These are phyloP conservation scores for Galeruca laticollis DNA, from an alignment of 2,888 invertebrate genomes.

Conservation along the genomic window DNA sequence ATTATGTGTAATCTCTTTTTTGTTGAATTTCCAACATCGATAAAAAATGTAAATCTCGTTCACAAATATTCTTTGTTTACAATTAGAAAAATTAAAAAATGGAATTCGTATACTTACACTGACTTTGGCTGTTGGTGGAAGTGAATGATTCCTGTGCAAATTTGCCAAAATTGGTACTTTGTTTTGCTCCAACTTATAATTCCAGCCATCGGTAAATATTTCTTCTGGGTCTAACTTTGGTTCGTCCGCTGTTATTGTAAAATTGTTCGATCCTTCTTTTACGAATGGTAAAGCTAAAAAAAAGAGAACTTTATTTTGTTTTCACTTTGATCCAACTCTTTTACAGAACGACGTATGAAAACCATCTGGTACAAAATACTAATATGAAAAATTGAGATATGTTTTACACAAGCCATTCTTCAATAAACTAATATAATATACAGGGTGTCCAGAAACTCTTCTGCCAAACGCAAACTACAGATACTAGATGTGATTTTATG, in stretches of 20 bases:
- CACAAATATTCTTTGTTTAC: neutral
- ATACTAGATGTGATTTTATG: no score
- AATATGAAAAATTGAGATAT: no score
- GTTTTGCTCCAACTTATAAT: conserved; percentile 60
- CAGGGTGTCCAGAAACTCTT: no score
- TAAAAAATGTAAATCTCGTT: no score
- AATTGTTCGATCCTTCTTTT: conserved; percentile 45
- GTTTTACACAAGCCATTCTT: no score
- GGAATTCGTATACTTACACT: conserved; percentile 65
- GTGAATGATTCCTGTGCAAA: conserved; percentile 60
- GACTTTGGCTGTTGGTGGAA: conserved; percentile 62
- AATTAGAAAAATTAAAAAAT: conserved; percentile 12
- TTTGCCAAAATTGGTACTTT: conserved; percentile 59
- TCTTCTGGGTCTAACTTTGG: conserved; percentile 49
- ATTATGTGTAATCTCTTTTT: no score
- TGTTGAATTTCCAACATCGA: no score
- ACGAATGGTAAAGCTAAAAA: conserved; percentile 47
- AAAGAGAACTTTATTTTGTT: conserved; percentile 12
- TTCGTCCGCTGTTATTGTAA: conserved; percentile 30
- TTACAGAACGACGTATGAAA: no score
- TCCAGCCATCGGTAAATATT: conserved; percentile 62
- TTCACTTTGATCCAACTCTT: no score
- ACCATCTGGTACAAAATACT: no score
- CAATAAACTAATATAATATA: no score
- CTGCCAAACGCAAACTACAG: no score